phyloP scores from a whole-genome alignment of 1,140 invertebrate genomes.

The Drosophila parvula region DNA sequence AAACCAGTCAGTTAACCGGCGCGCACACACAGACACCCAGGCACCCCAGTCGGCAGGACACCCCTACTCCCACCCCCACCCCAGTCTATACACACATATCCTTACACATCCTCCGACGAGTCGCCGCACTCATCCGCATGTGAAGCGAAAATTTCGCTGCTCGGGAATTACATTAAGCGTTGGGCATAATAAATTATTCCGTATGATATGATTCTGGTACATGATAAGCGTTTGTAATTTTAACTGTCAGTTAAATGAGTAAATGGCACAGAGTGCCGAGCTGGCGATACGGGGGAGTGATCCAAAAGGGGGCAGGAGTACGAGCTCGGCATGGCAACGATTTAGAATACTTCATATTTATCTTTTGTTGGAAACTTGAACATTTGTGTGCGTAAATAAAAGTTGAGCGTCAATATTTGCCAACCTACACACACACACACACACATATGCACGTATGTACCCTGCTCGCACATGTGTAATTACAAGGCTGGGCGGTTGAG shows the following conservation, averaged over 20 bases:
- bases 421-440: slow-evolving; percentile 35
- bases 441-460: slow-evolving; percentile 7
- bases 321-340: slow-evolving; percentile 60
- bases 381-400: slow-evolving; percentile 82
- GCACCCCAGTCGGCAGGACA: slow-evolving; percentile 4
- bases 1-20: slow-evolving; percentile 64
- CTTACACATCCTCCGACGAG: slow-evolving; percentile 6
- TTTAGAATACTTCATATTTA: slow-evolving; percentile 82
- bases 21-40: slow-evolving; percentile 13
- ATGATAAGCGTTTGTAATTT: slow-evolving; percentile 83
- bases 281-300: slow-evolving; percentile 1
- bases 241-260: slow-evolving; percentile 83
- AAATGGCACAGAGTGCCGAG: slow-evolving; percentile 53
- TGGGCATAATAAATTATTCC: slow-evolving; percentile 82
- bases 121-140: slow-evolving; percentile 27
- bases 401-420: slow-evolving; percentile 79
- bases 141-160: slow-evolving; percentile 62
- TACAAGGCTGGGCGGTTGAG: slow-evolving; percentile 51
- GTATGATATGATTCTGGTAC: slow-evolving; percentile 83
- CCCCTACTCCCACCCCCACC: neutral
- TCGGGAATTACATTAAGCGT: slow-evolving; percentile 82
- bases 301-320: neutral
- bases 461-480: slow-evolving; percentile 56
- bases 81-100: slow-evolving; percentile 9
- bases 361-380: slow-evolving; percentile 79